Evolutionary conservation across 2,113 vertebrate genomes (phyloP).

Genomic region (Acanthochromis polyacanthus): DNA sequence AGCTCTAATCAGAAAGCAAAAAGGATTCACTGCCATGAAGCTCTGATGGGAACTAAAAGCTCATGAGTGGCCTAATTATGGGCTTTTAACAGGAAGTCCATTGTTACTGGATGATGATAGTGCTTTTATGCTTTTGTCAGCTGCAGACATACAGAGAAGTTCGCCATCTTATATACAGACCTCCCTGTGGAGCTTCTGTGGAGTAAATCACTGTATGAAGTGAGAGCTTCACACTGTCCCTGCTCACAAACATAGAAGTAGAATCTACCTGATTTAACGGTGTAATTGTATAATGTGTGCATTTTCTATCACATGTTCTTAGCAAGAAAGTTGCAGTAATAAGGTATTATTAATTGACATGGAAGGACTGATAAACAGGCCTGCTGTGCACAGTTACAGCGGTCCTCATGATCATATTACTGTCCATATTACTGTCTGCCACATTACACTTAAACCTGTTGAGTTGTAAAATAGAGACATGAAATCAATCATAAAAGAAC

Average conservation of each 20-base stretch:
- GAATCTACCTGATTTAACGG: too few species aligned
- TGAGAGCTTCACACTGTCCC: background rate
- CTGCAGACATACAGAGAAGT: constrained; percentile 42
- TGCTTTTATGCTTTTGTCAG: constrained; percentile 71
- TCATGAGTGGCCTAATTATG: constrained; percentile 56
- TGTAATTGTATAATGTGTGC: too few species aligned
- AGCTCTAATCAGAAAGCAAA: constrained; percentile 21
- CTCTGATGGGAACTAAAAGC: constrained; percentile 81
- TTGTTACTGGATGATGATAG: constrained; percentile 57
- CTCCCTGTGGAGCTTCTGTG: constrained; percentile 30
- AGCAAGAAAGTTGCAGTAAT: too few species aligned
- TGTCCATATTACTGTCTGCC: too few species aligned
- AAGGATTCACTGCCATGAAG: constrained; percentile 56
- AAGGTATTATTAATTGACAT: too few species aligned
- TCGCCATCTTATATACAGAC: constrained; percentile 2
- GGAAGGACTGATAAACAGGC: too few species aligned
- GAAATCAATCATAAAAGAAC: too few species aligned
- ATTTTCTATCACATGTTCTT: too few species aligned
- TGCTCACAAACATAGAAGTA: background rate
- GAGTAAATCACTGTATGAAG: constrained; percentile 22
- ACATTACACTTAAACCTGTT: too few species aligned
- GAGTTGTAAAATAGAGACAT: too few species aligned
- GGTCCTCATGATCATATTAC: too few species aligned
- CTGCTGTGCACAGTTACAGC: too few species aligned
- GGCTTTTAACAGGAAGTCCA: constrained; percentile 78